Evolutionary conservation across 30 jellyfish, hydroid and myxozoan species (phyloP).

Genomic region (Aurelia sp.): DNA sequence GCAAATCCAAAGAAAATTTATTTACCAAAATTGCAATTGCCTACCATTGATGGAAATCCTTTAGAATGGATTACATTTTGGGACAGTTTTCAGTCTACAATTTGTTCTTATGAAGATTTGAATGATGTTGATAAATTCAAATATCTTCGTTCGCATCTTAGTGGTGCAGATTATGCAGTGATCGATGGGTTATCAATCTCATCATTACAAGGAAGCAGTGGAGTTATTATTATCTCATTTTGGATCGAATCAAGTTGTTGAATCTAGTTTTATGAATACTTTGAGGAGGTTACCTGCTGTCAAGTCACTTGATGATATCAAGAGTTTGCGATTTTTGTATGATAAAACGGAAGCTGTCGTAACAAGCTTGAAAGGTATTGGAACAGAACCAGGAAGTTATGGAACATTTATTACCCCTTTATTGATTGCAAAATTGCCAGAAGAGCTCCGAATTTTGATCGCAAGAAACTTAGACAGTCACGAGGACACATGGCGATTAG

Average conservation of each 20-base stretch:
- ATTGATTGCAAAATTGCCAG: background rate
- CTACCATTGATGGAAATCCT: constrained; percentile 29
- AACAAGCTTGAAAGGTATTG: constrained; percentile 21
- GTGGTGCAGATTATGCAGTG: constrained; percentile 19
- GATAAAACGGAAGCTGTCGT: constrained; percentile 25
- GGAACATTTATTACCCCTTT: constrained; percentile 1
- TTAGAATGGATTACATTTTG: constrained; percentile 38
- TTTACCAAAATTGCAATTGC: constrained; percentile 32
- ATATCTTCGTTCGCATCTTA: background rate
- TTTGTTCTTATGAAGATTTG: background rate
- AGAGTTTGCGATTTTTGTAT: constrained; percentile 16
- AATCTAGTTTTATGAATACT: constrained; percentile 32
- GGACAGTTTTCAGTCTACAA: constrained; percentile 20
- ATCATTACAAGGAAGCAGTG: background rate
- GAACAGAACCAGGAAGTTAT: constrained; percentile 27
- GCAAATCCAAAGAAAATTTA: background rate
- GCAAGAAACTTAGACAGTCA: background rate
- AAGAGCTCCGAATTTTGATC: background rate
- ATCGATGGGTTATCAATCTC: constrained; percentile 25
- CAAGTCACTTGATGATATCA: constrained; percentile 6
- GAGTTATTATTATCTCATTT: background rate
- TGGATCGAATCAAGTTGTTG: constrained; percentile 40
- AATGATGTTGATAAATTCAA: constrained; percentile 17
- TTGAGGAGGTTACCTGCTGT: background rate
- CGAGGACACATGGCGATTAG: constrained; percentile 6